These are phyloP conservation scores for Monoplex corrugatus DNA, from an alignment of 2,888 invertebrate genomes.

Conservation along the genomic window DNA sequence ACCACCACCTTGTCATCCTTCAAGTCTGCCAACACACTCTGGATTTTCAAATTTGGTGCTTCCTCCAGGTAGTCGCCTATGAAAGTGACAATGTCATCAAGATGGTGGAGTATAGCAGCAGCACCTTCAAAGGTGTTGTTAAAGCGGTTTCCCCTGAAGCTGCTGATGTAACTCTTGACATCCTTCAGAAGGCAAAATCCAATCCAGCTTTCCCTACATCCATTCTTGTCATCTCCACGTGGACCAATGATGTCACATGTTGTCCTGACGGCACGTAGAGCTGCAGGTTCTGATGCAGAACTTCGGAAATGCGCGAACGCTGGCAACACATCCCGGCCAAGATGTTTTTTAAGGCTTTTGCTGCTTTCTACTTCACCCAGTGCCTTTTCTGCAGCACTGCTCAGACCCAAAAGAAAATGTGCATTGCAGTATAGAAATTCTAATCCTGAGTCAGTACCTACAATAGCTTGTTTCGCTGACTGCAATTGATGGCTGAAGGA, in stretches of 20 bases:
- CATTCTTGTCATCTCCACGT: constrained; percentile 35
- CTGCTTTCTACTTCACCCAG: background rate
- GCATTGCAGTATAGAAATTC: constrained; percentile 10
- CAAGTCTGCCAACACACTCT: constrained; percentile 19
- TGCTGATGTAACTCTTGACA: background rate
- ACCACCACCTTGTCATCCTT: background rate
- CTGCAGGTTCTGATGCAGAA: background rate
- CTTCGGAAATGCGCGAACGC: background rate
- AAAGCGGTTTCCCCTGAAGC: constrained; percentile 32
- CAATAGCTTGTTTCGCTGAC: background rate
- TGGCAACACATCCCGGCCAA: background rate
- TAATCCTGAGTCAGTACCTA: background rate
- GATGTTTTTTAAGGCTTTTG: background rate
- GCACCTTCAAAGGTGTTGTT: constrained; percentile 40
- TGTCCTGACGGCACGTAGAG: background rate
- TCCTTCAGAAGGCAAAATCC: constrained; percentile 15
- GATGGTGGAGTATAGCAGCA: background rate
- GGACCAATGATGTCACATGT: background rate
- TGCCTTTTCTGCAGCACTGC: background rate
- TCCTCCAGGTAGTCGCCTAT: background rate
- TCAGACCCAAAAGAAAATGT: background rate
- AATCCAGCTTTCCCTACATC: constrained; percentile 33
- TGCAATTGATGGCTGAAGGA: background rate
- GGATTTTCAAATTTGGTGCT: constrained; percentile 26
- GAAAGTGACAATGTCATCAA: background rate